phyloP scores from a whole-genome alignment of 2,113 vertebrate genomes.

The Oreochromis tanganicae region DNA sequence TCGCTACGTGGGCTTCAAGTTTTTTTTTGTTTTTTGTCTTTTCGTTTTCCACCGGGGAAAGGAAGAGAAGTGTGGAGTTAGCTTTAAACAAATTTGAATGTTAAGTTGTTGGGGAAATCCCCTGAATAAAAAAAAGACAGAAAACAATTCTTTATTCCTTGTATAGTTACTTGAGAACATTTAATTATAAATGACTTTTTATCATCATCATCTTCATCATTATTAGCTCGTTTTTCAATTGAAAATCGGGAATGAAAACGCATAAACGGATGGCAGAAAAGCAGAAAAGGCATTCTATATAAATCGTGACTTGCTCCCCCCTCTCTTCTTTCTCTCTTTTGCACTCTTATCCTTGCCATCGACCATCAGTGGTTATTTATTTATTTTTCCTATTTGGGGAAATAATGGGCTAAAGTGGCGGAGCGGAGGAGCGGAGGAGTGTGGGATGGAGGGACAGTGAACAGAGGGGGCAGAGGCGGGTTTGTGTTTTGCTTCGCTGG shows the following conservation, averaged over 20 bases:
- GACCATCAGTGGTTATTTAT: conserved; percentile 59
- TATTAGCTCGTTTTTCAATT: neutral
- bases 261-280: conserved; percentile 22
- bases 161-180: conserved; percentile 25
- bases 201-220: conserved; percentile 33
- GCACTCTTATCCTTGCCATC: conserved; percentile 68
- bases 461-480: conserved; percentile 28
- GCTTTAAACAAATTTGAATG: conserved; percentile 50
- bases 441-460: conserved; percentile 4
- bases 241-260: conserved; percentile 22
- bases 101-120: conserved; percentile 26
- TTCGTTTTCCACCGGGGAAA: conserved; percentile 13
- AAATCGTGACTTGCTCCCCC: conserved; percentile 60
- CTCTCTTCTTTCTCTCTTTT: conserved; percentile 43
- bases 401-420: conserved; percentile 39
- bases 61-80: conserved; percentile 28
- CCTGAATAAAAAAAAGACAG: neutral
- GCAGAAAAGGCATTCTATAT: conserved; percentile 35
- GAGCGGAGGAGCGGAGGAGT: conserved; percentile 39
- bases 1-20: conserved; percentile 39
- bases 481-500: conserved; percentile 63
- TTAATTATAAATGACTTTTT: conserved; percentile 8
- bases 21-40: neutral
- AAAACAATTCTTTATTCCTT: neutral
- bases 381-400: conserved; percentile 65